Evolutionary conservation across 1,140 invertebrate species (phyloP).

Genomic region (Antheraea mylitta): DNA sequence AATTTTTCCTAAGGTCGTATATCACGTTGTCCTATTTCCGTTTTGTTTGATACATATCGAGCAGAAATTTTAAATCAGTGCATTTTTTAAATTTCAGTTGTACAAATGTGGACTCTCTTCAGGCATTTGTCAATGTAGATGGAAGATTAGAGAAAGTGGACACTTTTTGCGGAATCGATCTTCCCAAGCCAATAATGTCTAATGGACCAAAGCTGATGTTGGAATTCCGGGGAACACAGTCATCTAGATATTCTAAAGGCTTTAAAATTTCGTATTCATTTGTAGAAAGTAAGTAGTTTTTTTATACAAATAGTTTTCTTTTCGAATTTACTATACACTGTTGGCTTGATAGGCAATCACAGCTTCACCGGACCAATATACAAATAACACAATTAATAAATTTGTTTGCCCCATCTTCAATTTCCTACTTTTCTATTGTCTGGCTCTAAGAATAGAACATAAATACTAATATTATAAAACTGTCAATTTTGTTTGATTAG

Average conservation of each 20-base stretch:
- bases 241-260: constrained; percentile 86
- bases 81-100: constrained; percentile 81
- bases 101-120: constrained; percentile 86
- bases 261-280: constrained; percentile 94
- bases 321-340: too few species aligned
- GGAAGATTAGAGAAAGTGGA: constrained; percentile 90
- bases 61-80: neutral
- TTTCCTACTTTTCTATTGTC: too few species aligned
- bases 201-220: constrained; percentile 90
- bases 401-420: too few species aligned
- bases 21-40: neutral
- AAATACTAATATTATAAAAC: too few species aligned
- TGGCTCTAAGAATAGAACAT: too few species aligned
- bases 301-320: neutral
- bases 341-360: too few species aligned
- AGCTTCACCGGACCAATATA: too few species aligned
- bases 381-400: too few species aligned
- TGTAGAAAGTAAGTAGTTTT: constrained; percentile 88
- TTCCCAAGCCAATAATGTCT: constrained; percentile 93
- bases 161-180: constrained; percentile 88
- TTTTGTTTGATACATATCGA: neutral
- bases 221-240: constrained; percentile 87
- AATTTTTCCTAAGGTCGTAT: neutral
- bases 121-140: constrained; percentile 88
- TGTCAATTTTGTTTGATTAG: too few species aligned